A percentile compares a stretch with the other conserved stretches of the same genome.
These are phyloP conservation scores for Grallaria varia DNA, from an alignment of 2,113 vertebrate species.

Conservation along the genomic window DNA sequence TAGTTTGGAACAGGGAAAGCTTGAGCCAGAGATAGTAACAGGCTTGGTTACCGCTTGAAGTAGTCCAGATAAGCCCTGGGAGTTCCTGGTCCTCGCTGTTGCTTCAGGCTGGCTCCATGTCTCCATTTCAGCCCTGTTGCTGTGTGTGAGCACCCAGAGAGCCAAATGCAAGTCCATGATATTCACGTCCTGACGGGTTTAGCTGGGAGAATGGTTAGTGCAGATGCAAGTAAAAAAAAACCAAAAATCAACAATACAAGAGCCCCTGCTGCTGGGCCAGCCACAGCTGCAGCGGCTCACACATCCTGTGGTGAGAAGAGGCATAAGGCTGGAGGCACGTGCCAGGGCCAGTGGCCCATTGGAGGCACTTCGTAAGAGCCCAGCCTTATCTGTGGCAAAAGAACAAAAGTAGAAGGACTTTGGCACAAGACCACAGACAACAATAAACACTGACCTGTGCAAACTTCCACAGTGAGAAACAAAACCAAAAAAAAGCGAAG, in stretches of 20 bases:
- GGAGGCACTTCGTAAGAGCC: not conserved
- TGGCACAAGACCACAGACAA: not conserved
- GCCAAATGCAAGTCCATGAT: not conserved
- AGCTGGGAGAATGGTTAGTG: not conserved
- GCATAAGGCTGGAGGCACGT: not conserved
- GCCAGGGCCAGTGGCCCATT: rapidly evolving
- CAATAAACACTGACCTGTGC: not conserved
- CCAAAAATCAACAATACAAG: not conserved
- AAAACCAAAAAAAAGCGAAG: not conserved
- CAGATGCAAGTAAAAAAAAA: not conserved
- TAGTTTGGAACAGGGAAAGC: not conserved
- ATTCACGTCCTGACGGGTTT: not conserved
- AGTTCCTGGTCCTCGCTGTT: not conserved
- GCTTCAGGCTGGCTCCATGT: not conserved
- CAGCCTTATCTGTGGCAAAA: not conserved
- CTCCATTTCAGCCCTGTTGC: not conserved
- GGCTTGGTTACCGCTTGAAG: not conserved
- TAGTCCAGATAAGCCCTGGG: not conserved
- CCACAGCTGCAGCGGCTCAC: not conserved
- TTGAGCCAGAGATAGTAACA: not conserved
- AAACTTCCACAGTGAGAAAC: not conserved
- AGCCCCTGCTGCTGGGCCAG: constrained; percentile 31
- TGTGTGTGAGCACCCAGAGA: not conserved
- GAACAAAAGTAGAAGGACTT: not conserved
- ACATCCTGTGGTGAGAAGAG: not conserved